Percentiles rank a stretch among this genome's conserved stretches.
phyloP scores from a whole-genome alignment of 2,888 invertebrate genomes.

The Nomada flava region DNA sequence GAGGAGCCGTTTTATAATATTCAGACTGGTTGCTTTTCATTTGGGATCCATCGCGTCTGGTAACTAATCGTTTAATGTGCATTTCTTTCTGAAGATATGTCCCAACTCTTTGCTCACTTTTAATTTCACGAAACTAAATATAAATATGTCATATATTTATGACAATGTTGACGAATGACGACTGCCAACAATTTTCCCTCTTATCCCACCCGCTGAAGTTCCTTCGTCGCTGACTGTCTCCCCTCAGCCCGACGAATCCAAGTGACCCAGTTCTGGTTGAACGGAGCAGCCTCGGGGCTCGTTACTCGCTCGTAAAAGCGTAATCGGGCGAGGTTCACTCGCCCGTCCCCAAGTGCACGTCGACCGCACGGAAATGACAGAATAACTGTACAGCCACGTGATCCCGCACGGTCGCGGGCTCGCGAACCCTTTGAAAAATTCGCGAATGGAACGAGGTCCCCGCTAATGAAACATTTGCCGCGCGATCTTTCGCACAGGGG shows the following conservation, averaged over 20 bases:
- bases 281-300: conserved; percentile 1
- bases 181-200: no score
- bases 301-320: conserved; percentile 30
- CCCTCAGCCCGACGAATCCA: conserved; percentile 21
- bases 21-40: no score
- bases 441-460: conserved; percentile 7
- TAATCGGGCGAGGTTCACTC: conserved; percentile 6
- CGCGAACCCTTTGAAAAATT: conserved; percentile 19
- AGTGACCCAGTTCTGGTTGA: conserved; percentile 49
- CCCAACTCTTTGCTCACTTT: no score
- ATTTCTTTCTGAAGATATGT: no score
- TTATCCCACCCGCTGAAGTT: no score
- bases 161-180: no score
- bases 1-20: no score
- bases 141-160: no score
- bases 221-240: conserved; percentile 6
- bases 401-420: conserved; percentile 2
- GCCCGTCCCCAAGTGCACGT: conserved; percentile 27
- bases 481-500: conserved; percentile 24
- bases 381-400: conserved; percentile 44
- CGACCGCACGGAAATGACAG: conserved; percentile 41
- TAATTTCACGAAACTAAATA: no score
- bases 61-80: no score
- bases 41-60: no score
- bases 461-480: conserved; percentile 41